phyloP scores from a whole-genome alignment of 1,140 invertebrate genomes.

The Cyclina sinensis region DNA sequence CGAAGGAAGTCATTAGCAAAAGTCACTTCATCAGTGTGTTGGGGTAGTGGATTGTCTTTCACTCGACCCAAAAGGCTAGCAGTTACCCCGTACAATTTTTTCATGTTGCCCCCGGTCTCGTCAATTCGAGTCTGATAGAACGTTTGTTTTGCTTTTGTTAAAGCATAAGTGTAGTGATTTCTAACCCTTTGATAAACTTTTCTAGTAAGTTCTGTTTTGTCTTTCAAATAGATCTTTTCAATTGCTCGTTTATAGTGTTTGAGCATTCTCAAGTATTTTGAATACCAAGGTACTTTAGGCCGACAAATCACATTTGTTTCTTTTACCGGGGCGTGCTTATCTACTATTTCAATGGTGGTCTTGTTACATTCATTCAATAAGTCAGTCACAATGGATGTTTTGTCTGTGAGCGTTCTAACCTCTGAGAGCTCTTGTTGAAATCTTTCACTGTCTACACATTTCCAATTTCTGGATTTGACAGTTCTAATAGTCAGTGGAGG shows the following conservation, averaged over 20 bases:
- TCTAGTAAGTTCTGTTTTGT: too few relatives aligned
- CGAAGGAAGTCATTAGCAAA: too few relatives aligned
- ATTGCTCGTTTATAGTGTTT: slow-evolving; percentile 39
- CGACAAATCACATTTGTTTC: not conserved
- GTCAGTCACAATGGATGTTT: not conserved
- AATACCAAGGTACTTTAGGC: slow-evolving; percentile 40
- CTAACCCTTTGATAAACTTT: too few relatives aligned
- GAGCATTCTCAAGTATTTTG: slow-evolving; percentile 16
- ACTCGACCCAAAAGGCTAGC: too few relatives aligned
- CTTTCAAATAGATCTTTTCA: too few relatives aligned
- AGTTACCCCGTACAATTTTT: too few relatives aligned
- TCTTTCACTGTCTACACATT: not conserved
- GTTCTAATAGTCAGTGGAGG: not conserved
- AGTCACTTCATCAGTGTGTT: too few relatives aligned
- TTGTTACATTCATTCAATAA: not conserved
- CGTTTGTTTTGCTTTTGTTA: too few relatives aligned
- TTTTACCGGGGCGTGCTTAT: slow-evolving; percentile 1
- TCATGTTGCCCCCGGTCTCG: too few relatives aligned
- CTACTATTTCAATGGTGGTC: not conserved
- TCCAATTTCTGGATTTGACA: slow-evolving; percentile 28
- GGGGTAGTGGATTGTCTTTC: too few relatives aligned
- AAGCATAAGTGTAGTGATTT: too few relatives aligned
- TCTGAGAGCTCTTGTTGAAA: not conserved
- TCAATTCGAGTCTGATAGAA: too few relatives aligned
- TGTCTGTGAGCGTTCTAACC: not conserved